These are phyloP conservation scores for Dryas iulia DNA, from an alignment of 1,140 invertebrate species.

Conservation along the genomic window DNA sequence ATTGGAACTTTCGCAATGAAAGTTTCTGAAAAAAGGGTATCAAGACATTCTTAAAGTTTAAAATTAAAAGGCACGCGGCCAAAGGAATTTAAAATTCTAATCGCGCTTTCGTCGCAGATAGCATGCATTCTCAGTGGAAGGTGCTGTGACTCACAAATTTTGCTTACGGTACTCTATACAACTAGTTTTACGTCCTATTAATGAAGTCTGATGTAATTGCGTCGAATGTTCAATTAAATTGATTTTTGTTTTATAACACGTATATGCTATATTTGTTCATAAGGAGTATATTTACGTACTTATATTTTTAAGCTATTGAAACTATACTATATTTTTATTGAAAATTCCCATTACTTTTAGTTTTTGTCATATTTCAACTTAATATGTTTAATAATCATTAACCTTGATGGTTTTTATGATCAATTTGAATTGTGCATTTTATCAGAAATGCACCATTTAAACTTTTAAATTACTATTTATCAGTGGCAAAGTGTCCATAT, in stretches of 20 bases:
- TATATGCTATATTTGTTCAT: not conserved
- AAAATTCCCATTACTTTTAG: too few species aligned
- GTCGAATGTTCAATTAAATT: not conserved
- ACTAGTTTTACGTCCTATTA: constrained; percentile 24
- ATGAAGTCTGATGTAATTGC: constrained; percentile 12
- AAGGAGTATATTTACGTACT: too few species aligned
- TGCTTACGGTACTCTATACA: constrained; percentile 22
- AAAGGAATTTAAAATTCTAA: constrained; percentile 20
- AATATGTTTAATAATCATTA: too few species aligned
- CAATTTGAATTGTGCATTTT: too few species aligned
- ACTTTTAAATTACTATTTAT: too few species aligned
- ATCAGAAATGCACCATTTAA: too few species aligned
- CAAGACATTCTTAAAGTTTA: constrained; percentile 7
- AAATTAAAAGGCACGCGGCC: not conserved
- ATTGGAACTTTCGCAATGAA: not conserved
- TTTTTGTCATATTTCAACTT: too few species aligned
- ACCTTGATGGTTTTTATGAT: too few species aligned
- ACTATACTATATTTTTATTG: too few species aligned
- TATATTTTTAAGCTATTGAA: too few species aligned
- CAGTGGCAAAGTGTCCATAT: too few species aligned
- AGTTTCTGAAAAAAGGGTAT: not conserved
- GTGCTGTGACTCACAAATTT: constrained; percentile 17
- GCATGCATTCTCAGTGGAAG: constrained; percentile 11
- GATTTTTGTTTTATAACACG: not conserved
- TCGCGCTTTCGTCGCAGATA: constrained; percentile 15